phyloP scores from a whole-genome alignment of 2,113 vertebrate species.

The Henicopernis longicauda region DNA sequence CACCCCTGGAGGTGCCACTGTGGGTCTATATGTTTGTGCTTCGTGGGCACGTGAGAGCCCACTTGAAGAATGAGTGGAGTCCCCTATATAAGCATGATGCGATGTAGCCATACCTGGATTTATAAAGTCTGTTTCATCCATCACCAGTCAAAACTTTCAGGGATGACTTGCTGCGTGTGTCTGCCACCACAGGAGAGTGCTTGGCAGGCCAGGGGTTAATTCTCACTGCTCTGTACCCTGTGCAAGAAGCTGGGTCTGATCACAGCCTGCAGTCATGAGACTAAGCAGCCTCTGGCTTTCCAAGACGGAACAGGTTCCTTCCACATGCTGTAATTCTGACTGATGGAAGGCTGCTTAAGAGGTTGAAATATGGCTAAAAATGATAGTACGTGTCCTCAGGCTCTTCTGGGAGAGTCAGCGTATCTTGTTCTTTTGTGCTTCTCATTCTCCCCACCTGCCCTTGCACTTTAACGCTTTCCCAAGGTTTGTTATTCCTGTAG shows the following conservation, averaged over 20 bases:
- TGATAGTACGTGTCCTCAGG: constrained; percentile 9
- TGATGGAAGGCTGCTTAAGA: neutral
- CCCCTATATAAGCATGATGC: neutral
- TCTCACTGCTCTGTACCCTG: neutral
- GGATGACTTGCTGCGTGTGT: neutral
- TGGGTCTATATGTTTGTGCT: neutral
- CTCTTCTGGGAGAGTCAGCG: neutral
- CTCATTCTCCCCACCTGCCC: neutral
- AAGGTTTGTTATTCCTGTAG: neutral
- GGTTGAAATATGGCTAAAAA: constrained; percentile 36
- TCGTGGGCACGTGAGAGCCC: accelerated
- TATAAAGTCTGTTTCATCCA: neutral
- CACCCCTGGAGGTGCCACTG: neutral
- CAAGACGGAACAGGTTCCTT: constrained; percentile 36
- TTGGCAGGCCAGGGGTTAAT: constrained; percentile 2
- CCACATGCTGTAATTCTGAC: neutral
- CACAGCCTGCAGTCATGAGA: neutral
- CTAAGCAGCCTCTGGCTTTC: constrained; percentile 30
- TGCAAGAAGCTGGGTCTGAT: neutral
- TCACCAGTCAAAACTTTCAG: neutral
- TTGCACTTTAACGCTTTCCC: neutral
- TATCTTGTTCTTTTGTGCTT: neutral
- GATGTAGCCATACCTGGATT: neutral
- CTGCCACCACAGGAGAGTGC: neutral
- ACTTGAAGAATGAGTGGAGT: neutral